Evolutionary conservation across 2,888 invertebrate species (phyloP).

Genomic region (Tachina fera): DNA sequence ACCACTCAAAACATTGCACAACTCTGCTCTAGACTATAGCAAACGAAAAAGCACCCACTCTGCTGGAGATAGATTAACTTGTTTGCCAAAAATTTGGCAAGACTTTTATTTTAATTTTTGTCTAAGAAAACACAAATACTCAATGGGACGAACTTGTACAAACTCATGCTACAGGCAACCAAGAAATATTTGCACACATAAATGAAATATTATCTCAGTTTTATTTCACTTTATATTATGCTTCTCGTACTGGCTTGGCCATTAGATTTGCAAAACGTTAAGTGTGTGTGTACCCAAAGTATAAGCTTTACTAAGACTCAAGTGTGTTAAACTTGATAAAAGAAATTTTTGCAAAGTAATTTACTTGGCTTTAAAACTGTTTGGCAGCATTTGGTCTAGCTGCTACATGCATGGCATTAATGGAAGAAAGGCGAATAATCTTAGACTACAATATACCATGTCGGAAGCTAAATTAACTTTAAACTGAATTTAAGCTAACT

Average conservation of each 20-base stretch:
- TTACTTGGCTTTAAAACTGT: slow-evolving; percentile 53
- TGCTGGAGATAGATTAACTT: slow-evolving; percentile 57
- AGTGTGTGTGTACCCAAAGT: not conserved
- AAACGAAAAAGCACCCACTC: slow-evolving; percentile 18
- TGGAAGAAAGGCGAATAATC: not conserved
- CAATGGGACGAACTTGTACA: slow-evolving; percentile 23
- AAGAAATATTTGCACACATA: slow-evolving; percentile 46
- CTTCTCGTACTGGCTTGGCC: slow-evolving; percentile 15
- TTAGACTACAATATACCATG: too few relatives aligned
- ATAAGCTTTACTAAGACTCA: slow-evolving; percentile 1
- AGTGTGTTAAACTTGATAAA: slow-evolving; percentile 33
- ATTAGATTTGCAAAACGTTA: slow-evolving; percentile 33
- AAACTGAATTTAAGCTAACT: too few relatives aligned
- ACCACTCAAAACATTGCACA: not conserved
- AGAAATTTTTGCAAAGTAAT: slow-evolving; percentile 35
- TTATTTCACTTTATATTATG: not conserved
- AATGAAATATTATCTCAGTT: slow-evolving; percentile 47
- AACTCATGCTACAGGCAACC: not conserved
- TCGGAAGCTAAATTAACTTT: too few relatives aligned
- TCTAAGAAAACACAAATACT: slow-evolving; percentile 40
- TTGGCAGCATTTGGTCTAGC: slow-evolving; percentile 68
- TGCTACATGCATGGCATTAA: slow-evolving; percentile 12
- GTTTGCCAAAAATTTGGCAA: slow-evolving; percentile 62
- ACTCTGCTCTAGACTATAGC: slow-evolving; percentile 12
- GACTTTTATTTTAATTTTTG: slow-evolving; percentile 37